These are phyloP conservation scores for Microdon myrmicae DNA, from an alignment of 2,888 invertebrate genomes.

Conservation along the genomic window DNA sequence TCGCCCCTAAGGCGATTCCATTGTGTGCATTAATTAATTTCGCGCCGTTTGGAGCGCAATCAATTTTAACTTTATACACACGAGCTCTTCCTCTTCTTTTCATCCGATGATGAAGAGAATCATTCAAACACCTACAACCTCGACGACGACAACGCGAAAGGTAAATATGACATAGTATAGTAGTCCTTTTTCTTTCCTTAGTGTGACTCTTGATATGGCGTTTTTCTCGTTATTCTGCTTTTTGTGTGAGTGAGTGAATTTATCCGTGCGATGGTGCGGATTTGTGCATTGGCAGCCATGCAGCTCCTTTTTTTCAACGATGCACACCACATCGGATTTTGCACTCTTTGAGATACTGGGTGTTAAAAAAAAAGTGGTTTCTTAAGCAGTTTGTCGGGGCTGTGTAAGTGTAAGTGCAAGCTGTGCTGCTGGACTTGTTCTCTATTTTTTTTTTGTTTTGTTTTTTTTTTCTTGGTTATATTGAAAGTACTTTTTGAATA, in stretches of 20 bases:
- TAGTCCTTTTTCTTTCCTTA: conserved; percentile 29
- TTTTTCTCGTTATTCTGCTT: too few relatives aligned
- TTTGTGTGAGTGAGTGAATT: too few relatives aligned
- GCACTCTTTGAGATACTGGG: conserved; percentile 14
- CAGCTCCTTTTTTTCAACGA: too few relatives aligned
- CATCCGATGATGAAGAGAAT: conserved; percentile 48
- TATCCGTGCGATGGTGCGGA: too few relatives aligned
- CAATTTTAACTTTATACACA: conserved; percentile 35
- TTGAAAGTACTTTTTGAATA: neutral
- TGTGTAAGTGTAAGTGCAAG: too few relatives aligned
- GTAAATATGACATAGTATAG: conserved; percentile 35
- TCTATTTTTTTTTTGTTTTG: neutral
- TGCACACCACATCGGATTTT: too few relatives aligned
- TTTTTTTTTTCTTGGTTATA: neutral
- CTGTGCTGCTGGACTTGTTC: too few relatives aligned
- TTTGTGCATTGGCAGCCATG: too few relatives aligned
- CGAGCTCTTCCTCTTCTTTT: conserved; percentile 25
- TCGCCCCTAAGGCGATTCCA: too few relatives aligned
- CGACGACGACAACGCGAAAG: conserved; percentile 47
- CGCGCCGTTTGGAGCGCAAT: conserved; percentile 41
- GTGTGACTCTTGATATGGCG: conserved; percentile 14
- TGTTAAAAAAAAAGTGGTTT: conserved; percentile 23
- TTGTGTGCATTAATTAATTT: conserved; percentile 29
- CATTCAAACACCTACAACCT: conserved; percentile 38
- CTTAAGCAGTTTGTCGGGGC: conserved; percentile 46